Percentiles rank a stretch among this genome's conserved stretches.
phyloP scores from a whole-genome alignment of 2,888 invertebrate species.

The Drosophila nr. perissopoda region DNA sequence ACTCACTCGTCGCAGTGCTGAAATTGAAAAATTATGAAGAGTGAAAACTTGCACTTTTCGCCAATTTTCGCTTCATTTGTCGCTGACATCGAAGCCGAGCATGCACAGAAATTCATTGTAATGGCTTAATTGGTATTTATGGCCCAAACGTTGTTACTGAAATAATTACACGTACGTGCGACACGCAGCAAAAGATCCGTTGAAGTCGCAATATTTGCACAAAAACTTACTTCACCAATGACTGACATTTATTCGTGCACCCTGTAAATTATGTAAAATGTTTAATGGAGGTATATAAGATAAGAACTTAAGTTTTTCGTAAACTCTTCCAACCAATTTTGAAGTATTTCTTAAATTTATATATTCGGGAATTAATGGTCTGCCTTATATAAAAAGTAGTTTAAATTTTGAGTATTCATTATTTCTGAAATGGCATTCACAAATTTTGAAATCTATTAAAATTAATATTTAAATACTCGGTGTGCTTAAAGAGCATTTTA shows the following conservation, averaged over 20 bases:
- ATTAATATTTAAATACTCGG: background rate
- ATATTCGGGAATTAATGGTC: background rate
- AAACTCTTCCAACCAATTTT: too few species aligned
- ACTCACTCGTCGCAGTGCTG: constrained; percentile 47
- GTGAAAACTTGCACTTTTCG: constrained; percentile 37
- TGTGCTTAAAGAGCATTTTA: background rate
- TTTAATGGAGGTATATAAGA: background rate
- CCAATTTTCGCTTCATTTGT: constrained; percentile 39
- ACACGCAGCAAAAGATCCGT: constrained; percentile 15
- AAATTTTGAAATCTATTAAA: background rate
- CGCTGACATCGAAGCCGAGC: constrained; percentile 46
- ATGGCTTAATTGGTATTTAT: constrained; percentile 77
- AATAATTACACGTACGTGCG: constrained; percentile 56
- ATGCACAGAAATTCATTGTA: constrained; percentile 56
- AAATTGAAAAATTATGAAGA: constrained; percentile 41
- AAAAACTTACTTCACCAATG: constrained; percentile 29
- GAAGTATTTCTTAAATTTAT: too few species aligned
- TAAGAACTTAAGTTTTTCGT: background rate
- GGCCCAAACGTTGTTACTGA: constrained; percentile 32
- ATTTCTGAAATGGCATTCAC: background rate
- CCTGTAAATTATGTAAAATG: background rate
- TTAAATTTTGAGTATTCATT: background rate
- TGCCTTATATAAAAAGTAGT: background rate
- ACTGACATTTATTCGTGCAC: constrained; percentile 11
- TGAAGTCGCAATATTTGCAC: constrained; percentile 34